Percentiles rank a stretch among this genome's conserved stretches.
phyloP scores from a whole-genome alignment of 2,888 invertebrate species.

The Drosophila pseudotalamancana region DNA sequence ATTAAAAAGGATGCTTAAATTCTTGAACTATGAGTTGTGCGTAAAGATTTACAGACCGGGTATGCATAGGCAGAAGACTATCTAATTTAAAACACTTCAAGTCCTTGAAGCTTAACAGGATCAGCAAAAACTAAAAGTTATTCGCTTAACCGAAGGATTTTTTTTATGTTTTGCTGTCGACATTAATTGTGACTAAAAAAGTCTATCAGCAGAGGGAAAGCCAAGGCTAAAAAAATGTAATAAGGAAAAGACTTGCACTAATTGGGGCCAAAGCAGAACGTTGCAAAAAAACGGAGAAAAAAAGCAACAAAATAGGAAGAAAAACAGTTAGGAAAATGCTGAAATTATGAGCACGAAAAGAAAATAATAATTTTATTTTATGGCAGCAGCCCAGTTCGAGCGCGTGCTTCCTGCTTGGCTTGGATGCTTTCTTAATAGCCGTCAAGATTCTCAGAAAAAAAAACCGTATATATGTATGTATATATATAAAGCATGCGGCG shows the following conservation, averaged over 20 bases:
- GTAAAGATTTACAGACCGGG: background rate
- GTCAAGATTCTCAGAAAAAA: constrained; percentile 76
- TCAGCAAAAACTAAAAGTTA: background rate
- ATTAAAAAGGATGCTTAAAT: constrained; percentile 27
- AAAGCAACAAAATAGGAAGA: constrained; percentile 22
- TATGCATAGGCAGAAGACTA: too few species aligned
- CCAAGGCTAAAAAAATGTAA: constrained; percentile 57
- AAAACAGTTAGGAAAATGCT: constrained; percentile 48
- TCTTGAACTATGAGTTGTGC: constrained; percentile 33
- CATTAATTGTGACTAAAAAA: constrained; percentile 7
- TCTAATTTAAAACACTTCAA: background rate
- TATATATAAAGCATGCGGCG: constrained; percentile 44
- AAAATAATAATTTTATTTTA: constrained; percentile 77
- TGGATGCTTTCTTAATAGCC: constrained; percentile 71
- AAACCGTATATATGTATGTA: constrained; percentile 20
- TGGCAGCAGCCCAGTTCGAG: constrained; percentile 20
- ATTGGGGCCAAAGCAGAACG: constrained; percentile 58
- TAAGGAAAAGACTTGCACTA: constrained; percentile 67
- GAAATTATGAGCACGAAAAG: constrained; percentile 76
- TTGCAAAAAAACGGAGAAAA: background rate
- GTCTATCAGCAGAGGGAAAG: constrained; percentile 23
- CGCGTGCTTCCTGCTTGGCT: constrained; percentile 21
- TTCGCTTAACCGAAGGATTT: background rate
- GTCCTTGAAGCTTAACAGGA: background rate
- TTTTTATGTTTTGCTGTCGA: background rate